phyloP scores from a whole-genome alignment of 2,888 invertebrate species.

The Meta bourneti region DNA sequence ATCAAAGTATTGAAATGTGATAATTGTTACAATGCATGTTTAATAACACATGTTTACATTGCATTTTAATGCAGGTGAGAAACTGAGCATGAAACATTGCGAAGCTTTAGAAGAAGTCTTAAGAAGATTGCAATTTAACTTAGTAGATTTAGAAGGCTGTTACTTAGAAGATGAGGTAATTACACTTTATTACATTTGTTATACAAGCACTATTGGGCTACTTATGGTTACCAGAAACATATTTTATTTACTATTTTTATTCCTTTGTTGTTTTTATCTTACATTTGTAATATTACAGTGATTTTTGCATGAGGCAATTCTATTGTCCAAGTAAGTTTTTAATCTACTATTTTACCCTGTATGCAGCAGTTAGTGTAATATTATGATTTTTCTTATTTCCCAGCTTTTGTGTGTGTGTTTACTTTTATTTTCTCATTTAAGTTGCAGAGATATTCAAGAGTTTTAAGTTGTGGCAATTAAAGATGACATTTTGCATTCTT shows the following conservation, averaged over 20 bases:
- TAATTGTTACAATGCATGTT: too few species aligned
- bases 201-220: not conserved
- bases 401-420: not conserved
- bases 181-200: constrained; percentile 1
- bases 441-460: not conserved
- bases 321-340: not conserved
- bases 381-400: not conserved
- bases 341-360: not conserved
- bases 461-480: not conserved
- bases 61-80: constrained; percentile 82
- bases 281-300: not conserved
- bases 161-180: constrained; percentile 87
- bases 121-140: constrained; percentile 87
- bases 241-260: not conserved
- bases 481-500: not conserved
- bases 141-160: constrained; percentile 86
- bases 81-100: constrained; percentile 86
- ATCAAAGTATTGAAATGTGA: too few species aligned
- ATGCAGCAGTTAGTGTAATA: not conserved
- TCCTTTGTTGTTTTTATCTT: not conserved
- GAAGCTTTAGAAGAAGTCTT: constrained; percentile 92
- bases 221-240: not conserved
- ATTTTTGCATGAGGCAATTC: not conserved
- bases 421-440: not conserved
- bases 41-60: too few species aligned